Conservation (phyloP, 2,797 vertebrate genomes). For the Dermochelys coriacea region DNA sequence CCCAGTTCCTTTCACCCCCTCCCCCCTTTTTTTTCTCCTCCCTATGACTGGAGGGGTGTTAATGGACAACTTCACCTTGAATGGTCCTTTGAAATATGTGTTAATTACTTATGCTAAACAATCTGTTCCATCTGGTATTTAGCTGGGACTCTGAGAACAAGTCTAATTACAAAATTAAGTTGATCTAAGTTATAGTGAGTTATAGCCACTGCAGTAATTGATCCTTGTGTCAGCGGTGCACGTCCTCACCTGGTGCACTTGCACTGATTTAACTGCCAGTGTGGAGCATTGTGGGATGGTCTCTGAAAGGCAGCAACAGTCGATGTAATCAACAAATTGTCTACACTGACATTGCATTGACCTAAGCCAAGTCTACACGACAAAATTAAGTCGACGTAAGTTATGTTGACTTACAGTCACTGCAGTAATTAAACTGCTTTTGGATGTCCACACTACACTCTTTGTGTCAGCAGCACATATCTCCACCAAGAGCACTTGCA, state of each 20-base stretch:
- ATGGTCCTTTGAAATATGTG: background rate
- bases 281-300: background rate
- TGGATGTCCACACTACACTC: background rate
- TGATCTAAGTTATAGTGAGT: background rate
- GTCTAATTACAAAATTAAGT: background rate
- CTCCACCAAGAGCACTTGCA: background rate
- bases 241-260: background rate
- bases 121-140: background rate
- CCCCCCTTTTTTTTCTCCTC: background rate
- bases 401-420: background rate
- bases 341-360: background rate
- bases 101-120: background rate
- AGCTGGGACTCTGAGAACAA: background rate
- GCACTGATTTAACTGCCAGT: background rate
- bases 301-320: background rate
- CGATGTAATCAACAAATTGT: background rate
- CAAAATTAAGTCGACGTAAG: background rate
- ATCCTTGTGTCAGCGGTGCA: background rate
- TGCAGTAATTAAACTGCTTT: background rate
- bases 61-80: background rate
- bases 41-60: background rate
- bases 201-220: background rate
- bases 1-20: background rate
- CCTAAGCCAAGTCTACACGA: background rate
- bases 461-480: background rate